A percentile compares a stretch with the other conserved stretches of the same genome.
These are phyloP conservation scores for Corythaixoides concolor DNA, from an alignment of 2,113 vertebrate species.

Conservation along the genomic window DNA sequence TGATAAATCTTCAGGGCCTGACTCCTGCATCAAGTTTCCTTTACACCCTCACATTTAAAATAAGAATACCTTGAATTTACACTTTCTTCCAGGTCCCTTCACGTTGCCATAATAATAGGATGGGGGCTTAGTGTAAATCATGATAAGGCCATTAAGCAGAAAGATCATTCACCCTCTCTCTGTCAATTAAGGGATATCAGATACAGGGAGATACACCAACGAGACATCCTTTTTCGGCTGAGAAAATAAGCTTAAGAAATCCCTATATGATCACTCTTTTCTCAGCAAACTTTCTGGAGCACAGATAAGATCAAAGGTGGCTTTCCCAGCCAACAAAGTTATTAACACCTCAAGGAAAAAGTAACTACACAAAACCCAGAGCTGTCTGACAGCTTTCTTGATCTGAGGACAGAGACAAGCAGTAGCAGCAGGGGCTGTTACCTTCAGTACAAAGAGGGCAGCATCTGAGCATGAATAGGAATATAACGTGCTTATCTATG, in stretches of 20 bases:
- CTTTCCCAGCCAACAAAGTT: neutral
- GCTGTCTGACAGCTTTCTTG: neutral
- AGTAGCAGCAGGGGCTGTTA: neutral
- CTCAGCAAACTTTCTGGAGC: neutral
- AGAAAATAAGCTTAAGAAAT: slow-evolving; percentile 24
- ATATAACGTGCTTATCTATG: neutral
- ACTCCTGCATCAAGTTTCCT: neutral
- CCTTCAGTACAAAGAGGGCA: neutral
- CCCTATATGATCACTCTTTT: neutral
- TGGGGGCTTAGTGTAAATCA: neutral
- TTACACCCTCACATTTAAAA: neutral
- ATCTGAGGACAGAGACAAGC: neutral
- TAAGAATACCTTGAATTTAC: neutral
- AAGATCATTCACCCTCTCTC: neutral
- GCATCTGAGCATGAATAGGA: neutral
- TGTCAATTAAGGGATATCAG: slow-evolving; percentile 1
- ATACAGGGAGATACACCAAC: neutral
- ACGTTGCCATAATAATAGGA: neutral
- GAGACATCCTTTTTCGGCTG: slow-evolving; percentile 8
- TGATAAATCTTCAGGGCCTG: neutral
- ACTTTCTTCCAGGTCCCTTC: neutral
- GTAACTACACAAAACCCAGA: neutral
- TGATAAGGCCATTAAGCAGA: neutral
- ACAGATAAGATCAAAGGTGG: slow-evolving; percentile 40
- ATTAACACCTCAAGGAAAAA: slow-evolving; percentile 30